Evolutionary conservation across 2,113 vertebrate genomes (phyloP).

Genomic region (Hiodon alosoides): DNA sequence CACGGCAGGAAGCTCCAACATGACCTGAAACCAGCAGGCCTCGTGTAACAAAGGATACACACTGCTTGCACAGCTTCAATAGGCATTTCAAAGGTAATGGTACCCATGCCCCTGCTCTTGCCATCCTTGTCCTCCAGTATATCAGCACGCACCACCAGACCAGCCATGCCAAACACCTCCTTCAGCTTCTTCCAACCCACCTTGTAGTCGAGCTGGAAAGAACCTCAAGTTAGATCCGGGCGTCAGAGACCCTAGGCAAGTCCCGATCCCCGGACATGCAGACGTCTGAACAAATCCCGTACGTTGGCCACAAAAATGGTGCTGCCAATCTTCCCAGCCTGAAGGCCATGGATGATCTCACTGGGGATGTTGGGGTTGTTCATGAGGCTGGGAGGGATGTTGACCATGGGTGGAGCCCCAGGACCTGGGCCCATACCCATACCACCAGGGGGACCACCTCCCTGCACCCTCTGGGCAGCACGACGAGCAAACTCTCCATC

Average conservation of each 20-base stretch:
- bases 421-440: conserved; percentile 66
- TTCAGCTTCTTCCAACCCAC: conserved; percentile 98
- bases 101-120: conserved; percentile 92
- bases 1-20: neutral
- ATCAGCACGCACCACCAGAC: conserved; percentile 81
- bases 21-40: neutral
- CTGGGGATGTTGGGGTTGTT: conserved; percentile 97
- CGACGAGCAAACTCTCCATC: conserved; percentile 89
- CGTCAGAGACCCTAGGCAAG: neutral
- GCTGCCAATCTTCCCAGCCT: conserved; percentile 89
- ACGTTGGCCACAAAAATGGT: conserved; percentile 96
- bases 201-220: conserved; percentile 87
- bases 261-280: neutral
- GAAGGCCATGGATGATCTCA: conserved; percentile 91
- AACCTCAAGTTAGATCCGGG: neutral
- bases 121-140: conserved; percentile 96
- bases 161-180: conserved; percentile 94
- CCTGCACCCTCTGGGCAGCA: conserved; percentile 76
- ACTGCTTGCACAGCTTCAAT: conserved; percentile 96
- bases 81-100: conserved; percentile 90
- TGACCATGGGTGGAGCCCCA: conserved; percentile 69
- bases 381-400: conserved; percentile 87
- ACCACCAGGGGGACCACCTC: conserved; percentile 55
- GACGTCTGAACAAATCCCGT: conserved; percentile 41
- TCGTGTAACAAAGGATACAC: conserved; percentile 78